Conservation (phyloP, 2,888 invertebrate species). For the Keiferia lycopersicella region DNA sequence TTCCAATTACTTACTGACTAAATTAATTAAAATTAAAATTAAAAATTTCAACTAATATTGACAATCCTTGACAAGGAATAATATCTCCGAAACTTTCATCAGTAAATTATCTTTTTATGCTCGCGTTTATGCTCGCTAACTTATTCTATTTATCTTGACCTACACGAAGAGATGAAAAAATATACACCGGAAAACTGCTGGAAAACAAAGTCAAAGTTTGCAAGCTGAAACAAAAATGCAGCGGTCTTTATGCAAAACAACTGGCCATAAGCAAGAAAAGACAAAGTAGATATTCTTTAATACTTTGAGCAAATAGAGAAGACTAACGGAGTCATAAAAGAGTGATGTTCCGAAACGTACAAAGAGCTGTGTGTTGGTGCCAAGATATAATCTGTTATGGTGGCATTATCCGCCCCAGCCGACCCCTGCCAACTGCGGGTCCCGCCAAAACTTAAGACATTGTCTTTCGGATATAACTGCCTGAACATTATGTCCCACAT, state of each 20-base stretch:
- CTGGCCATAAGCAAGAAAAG: slow-evolving; percentile 17
- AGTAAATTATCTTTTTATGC: no score
- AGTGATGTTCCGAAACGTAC: slow-evolving; percentile 61
- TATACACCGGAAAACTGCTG: background rate
- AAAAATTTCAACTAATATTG: no score
- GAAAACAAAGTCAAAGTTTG: slow-evolving; percentile 3
- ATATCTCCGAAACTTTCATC: no score
- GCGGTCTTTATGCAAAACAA: slow-evolving; percentile 12
- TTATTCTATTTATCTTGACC: background rate
- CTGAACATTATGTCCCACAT: slow-evolving; percentile 10
- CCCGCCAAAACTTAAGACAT: slow-evolving; percentile 66
- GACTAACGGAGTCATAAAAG: slow-evolving; percentile 54
- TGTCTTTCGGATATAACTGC: slow-evolving; percentile 37
- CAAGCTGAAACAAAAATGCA: slow-evolving; percentile 1
- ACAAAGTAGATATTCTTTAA: slow-evolving; percentile 24
- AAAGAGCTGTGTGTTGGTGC: slow-evolving; percentile 57
- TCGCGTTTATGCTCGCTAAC: no score
- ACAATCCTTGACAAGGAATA: no score
- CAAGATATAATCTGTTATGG: slow-evolving; percentile 80
- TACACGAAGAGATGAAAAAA: background rate
- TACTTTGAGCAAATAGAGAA: slow-evolving; percentile 35
- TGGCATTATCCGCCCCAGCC: slow-evolving; percentile 68
- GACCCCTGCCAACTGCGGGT: slow-evolving; percentile 67
- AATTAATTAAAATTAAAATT: no score
- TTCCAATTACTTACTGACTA: no score